Percentiles rank a stretch among this genome's conserved stretches.
Conservation (phyloP, 2,797 vertebrate species). For the Melanogrammus aeglefinus region DNA sequence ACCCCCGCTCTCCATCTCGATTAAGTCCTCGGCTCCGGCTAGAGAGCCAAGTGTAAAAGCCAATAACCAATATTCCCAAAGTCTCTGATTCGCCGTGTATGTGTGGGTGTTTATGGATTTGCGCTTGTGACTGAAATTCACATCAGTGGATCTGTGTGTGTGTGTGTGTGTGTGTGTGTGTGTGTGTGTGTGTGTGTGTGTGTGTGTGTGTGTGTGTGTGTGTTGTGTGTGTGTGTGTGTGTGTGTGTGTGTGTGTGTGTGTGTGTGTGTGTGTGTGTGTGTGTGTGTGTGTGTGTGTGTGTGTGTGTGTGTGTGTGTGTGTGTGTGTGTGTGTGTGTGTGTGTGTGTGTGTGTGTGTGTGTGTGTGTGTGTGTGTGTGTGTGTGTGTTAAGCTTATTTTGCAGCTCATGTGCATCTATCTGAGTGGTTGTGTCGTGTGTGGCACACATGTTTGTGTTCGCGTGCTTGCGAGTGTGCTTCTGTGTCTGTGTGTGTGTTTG, state of each 20-base stretch:
- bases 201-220: constrained; percentile 13
- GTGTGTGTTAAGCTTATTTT: constrained; percentile 50
- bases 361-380: constrained; percentile 17
- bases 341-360: constrained; percentile 27
- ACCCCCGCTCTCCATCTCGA: constrained; percentile 55
- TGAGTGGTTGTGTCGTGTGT: neutral
- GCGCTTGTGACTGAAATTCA: neutral
- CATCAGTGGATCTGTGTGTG: neutral
- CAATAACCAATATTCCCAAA: constrained; percentile 25
- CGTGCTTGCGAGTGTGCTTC: constrained; percentile 11
- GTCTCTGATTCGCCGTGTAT: constrained; percentile 9
- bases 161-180: constrained; percentile 6
- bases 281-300: constrained; percentile 27
- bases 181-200: constrained; percentile 21
- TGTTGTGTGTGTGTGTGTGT: constrained; percentile 23
- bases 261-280: constrained; percentile 17
- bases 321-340: constrained; percentile 26
- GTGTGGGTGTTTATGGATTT: constrained; percentile 12
- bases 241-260: constrained; percentile 21
- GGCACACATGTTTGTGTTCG: neutral
- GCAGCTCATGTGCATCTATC: neutral
- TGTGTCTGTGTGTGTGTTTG: constrained; percentile 20
- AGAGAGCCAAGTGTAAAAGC: constrained; percentile 51
- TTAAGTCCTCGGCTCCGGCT: constrained; percentile 61
- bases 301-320: constrained; percentile 17